Percentiles rank a stretch among this genome's conserved stretches.
Evolutionary conservation across 2,113 vertebrate species (phyloP).

Genomic region (Pan troglodytes): NHGRI_mPanTro3-v2.1_pri NC_072414.2:69806001-69806500

Average conservation of each 20-base stretch:
- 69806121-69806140: not conserved
- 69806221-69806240: not conserved
- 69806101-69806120: not conserved
- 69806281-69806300: not conserved
- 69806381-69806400: not conserved
- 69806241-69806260: not conserved
- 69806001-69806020: not conserved
- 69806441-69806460: not conserved
- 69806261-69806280: not conserved
- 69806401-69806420: not conserved
- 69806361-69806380: not conserved
- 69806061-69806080: not conserved
- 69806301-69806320: accelerated
- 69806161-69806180: not conserved
- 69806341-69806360: not conserved
- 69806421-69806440: not conserved
- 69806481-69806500: not conserved
- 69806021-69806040: not conserved
- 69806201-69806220: conserved; percentile 44
- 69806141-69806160: conserved; percentile 52
- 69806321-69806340: not conserved
- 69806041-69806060: not conserved
- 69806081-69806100: conserved; percentile 55
- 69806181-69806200: conserved; percentile 58
- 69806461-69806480: not conserved